Conservation (phyloP, 2,797 vertebrate genomes). For the Paratrypauchen microcephalus region DNA sequence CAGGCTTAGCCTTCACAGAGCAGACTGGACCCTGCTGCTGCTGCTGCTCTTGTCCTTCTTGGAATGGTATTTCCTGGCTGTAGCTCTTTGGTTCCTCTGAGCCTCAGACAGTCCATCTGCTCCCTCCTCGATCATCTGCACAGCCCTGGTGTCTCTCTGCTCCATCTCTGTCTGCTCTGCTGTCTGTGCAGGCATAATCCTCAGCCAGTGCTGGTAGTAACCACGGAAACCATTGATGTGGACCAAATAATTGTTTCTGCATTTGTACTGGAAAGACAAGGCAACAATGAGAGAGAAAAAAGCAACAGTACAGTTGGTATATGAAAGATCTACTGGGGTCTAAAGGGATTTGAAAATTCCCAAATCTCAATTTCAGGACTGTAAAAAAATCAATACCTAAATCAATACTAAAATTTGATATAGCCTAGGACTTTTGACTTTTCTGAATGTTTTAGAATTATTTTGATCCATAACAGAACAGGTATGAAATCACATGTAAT, state of each 20-base stretch:
- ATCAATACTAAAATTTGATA: too few relatives aligned
- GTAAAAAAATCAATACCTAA: too few relatives aligned
- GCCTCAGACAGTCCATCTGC: slow-evolving; percentile 24
- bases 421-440: too few relatives aligned
- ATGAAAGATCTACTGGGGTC: too few relatives aligned
- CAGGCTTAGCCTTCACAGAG: slow-evolving; percentile 2
- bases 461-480: too few relatives aligned
- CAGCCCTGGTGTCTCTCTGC: slow-evolving; percentile 4
- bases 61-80: slow-evolving; percentile 38
- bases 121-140: slow-evolving; percentile 10
- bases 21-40: not conserved
- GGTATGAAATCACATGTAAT: too few relatives aligned
- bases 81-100: slow-evolving; percentile 48
- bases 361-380: too few relatives aligned
- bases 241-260: slow-evolving; percentile 88
- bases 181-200: slow-evolving; percentile 81
- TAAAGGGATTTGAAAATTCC: too few relatives aligned
- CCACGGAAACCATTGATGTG: slow-evolving; percentile 94
- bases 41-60: slow-evolving; percentile 18
- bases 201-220: slow-evolving; percentile 90
- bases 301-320: not conserved
- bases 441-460: too few relatives aligned
- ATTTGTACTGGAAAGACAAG: slow-evolving; percentile 79
- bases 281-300: not conserved
- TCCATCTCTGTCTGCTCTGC: slow-evolving; percentile 19